Conservation (phyloP, 64 coral and sea anemone species). For the Porites australiensis region DNA sequence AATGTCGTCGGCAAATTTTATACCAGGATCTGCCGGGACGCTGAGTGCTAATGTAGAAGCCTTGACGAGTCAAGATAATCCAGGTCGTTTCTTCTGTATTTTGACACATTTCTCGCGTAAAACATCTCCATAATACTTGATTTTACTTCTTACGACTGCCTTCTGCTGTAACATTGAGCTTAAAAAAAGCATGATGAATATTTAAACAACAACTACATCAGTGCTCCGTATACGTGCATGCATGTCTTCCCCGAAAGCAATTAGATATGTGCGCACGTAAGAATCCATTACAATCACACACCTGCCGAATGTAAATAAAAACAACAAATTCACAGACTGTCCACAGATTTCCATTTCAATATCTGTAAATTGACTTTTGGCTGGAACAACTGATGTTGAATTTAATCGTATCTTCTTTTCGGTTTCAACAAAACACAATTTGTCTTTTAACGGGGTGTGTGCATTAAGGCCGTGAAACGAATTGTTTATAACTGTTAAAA, state of each 20-base stretch:
- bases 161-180: background rate
- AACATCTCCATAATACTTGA: background rate
- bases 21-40: background rate
- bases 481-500: too few relatives aligned
- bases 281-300: background rate
- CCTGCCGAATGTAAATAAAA: slow-evolving; percentile 32
- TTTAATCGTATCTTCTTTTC: background rate
- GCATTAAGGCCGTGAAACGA: too few relatives aligned
- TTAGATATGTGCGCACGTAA: slow-evolving; percentile 29
- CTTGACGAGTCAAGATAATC: background rate
- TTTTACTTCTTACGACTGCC: background rate
- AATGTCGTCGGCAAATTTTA: background rate
- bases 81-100: background rate
- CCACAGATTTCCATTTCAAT: slow-evolving; percentile 23
- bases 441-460: too few relatives aligned
- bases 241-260: slow-evolving; percentile 27
- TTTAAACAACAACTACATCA: background rate
- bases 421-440: too few relatives aligned
- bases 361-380: background rate
- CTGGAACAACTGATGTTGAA: background rate
- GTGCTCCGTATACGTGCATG: background rate
- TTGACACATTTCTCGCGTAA: background rate
- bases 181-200: background rate
- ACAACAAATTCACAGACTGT: background rate
- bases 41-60: background rate